phyloP scores from a whole-genome alignment of 2,113 vertebrate species.

The Hiodon tergisus region DNA sequence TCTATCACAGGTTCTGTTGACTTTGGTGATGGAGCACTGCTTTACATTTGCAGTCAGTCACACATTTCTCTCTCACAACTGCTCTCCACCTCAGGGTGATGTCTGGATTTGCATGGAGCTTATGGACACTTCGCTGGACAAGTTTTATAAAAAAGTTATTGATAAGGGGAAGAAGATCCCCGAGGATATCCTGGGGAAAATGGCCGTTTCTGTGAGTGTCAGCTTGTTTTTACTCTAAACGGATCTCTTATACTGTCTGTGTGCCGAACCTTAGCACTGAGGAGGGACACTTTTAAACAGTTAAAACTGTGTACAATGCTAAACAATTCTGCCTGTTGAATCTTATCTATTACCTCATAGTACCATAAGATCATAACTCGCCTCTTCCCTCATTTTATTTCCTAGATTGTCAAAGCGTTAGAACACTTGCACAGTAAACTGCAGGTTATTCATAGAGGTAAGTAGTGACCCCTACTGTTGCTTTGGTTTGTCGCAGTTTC shows the following conservation, averaged over 20 bases:
- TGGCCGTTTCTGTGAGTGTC: constrained; percentile 84
- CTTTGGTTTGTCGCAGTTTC: not conserved
- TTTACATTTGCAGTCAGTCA: not conserved
- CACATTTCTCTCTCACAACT: not conserved
- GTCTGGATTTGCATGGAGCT: constrained; percentile 99
- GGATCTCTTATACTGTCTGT: too few relatives aligned
- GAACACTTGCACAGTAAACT: constrained; percentile 96
- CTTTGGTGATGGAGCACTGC: not conserved
- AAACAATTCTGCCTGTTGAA: too few relatives aligned
- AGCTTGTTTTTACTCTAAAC: too few relatives aligned
- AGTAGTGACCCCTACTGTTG: constrained; percentile 34
- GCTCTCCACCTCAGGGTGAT: constrained; percentile 69
- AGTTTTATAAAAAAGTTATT: constrained; percentile 95
- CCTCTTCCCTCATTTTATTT: too few relatives aligned
- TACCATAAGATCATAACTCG: too few relatives aligned
- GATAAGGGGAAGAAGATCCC: constrained; percentile 86
- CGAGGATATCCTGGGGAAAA: constrained; percentile 94
- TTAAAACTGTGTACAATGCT: too few relatives aligned
- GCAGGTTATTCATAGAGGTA: constrained; percentile 93
- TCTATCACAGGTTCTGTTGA: not conserved
- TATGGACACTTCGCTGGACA: constrained; percentile 96
- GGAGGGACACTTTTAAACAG: too few relatives aligned
- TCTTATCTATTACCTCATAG: too few relatives aligned
- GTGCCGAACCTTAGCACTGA: too few relatives aligned
- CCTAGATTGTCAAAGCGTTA: constrained; percentile 90